Percentiles rank a stretch among this genome's conserved stretches.
phyloP scores from a whole-genome alignment of 2,113 vertebrate species.

The Empidonax alnorum region DNA sequence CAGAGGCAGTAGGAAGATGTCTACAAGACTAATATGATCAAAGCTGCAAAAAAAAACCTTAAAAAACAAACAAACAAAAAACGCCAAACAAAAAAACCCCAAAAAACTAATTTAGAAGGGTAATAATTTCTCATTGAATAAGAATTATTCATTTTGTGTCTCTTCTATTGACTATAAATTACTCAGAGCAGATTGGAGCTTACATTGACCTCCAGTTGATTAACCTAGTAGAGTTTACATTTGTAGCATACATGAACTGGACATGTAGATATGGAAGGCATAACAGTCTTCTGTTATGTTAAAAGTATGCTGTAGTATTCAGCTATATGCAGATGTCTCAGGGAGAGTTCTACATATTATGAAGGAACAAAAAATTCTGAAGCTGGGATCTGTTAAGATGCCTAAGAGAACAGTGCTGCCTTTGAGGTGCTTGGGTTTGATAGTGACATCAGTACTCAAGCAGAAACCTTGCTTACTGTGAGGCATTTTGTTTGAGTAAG shows the following conservation, averaged over 20 bases:
- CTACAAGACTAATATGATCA: not conserved
- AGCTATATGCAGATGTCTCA: not conserved
- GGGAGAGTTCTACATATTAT: not conserved
- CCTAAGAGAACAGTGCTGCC: not conserved
- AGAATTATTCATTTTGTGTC: not conserved
- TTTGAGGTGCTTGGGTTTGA: not conserved
- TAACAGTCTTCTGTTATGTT: not conserved
- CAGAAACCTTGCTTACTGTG: not conserved
- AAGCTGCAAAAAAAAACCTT: fast-evolving
- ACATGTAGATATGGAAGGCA: not conserved
- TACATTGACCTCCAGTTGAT: not conserved
- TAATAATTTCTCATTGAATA: not conserved
- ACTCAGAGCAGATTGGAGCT: not conserved
- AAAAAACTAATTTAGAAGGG: not conserved
- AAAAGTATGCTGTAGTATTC: not conserved
- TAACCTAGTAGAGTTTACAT: not conserved
- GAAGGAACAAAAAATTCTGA: not conserved
- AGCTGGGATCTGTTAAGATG: not conserved
- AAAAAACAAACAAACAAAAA: too few relatives aligned
- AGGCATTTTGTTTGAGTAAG: not conserved
- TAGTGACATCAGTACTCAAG: not conserved
- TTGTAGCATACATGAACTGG: not conserved
- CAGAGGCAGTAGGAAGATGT: not conserved
- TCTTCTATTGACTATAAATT: not conserved
- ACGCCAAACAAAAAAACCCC: too few relatives aligned